These are phyloP conservation scores for Euwallacea fornicatus DNA, from an alignment of 1,140 invertebrate species.

Conservation along the genomic window DNA sequence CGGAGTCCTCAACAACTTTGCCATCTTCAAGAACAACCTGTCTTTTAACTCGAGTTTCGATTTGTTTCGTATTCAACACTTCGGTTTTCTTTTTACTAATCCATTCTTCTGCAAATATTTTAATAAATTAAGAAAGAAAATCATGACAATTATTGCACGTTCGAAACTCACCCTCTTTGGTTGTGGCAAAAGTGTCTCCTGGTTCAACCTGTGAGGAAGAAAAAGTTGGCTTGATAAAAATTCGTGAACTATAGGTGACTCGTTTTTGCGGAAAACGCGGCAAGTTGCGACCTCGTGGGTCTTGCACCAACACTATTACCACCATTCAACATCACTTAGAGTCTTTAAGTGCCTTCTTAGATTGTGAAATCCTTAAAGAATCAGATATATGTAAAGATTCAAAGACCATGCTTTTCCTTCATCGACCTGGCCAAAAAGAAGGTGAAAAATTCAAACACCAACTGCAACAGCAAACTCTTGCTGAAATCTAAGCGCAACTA, in stretches of 20 bases:
- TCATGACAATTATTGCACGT: conserved; percentile 1
- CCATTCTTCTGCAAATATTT: conserved; percentile 78
- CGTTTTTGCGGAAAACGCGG: conserved; percentile 38
- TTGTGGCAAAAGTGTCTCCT: conserved; percentile 51
- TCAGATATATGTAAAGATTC: background rate
- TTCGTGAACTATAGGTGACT: conserved; percentile 49
- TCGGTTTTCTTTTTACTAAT: conserved; percentile 85
- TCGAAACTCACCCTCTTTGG: conserved; percentile 52
- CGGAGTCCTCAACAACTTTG: conserved; percentile 83
- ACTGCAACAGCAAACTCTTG: no score
- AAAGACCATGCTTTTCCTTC: no score
- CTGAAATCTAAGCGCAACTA: no score
- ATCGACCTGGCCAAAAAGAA: no score
- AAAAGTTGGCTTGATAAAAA: conserved; percentile 49
- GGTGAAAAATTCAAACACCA: no score
- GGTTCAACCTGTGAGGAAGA: conserved; percentile 51
- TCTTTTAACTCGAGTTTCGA: conserved; percentile 85
- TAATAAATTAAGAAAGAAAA: conserved; percentile 5
- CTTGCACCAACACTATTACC: conserved; percentile 52
- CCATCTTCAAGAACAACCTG: conserved; percentile 88
- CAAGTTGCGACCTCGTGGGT: conserved; percentile 48
- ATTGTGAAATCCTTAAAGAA: no score
- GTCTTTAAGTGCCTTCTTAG: conserved; percentile 23
- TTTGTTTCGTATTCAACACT: conserved; percentile 83
- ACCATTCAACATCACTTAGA: conserved; percentile 54